Conservation (phyloP, 2,113 vertebrate genomes). For the Ariopsis seemanni region DNA sequence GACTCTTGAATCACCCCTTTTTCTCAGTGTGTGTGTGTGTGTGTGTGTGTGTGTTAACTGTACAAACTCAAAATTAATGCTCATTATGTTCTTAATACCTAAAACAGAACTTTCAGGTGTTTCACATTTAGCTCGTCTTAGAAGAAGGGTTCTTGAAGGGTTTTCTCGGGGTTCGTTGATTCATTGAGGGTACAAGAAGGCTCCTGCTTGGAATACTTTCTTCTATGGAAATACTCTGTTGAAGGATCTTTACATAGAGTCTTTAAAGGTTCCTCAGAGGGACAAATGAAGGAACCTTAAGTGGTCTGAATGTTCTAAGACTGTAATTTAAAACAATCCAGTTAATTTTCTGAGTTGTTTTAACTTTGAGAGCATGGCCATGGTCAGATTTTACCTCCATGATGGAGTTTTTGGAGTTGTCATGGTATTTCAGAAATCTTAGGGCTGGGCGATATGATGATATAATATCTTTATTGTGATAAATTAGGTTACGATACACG, state of each 20-base stretch:
- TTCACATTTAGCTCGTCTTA: neutral
- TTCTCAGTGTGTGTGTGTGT: too few relatives aligned
- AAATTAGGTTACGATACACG: neutral
- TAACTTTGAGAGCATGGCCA: neutral
- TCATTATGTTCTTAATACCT: too few relatives aligned
- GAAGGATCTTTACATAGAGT: neutral
- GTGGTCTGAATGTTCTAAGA: neutral
- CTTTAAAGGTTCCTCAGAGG: neutral
- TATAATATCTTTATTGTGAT: neutral
- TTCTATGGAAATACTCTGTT: neutral
- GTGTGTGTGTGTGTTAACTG: too few relatives aligned
- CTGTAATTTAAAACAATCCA: too few relatives aligned
- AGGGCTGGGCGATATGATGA: neutral
- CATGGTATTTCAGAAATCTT: neutral
- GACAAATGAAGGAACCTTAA: neutral
- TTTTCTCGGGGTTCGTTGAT: neutral
- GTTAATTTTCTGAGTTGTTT: too few relatives aligned
- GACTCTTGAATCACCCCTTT: too few relatives aligned
- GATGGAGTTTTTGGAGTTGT: neutral
- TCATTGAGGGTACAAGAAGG: neutral
- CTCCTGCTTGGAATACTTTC: neutral
- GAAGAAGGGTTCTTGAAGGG: neutral
- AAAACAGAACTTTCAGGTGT: neutral
- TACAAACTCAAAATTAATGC: too few relatives aligned
- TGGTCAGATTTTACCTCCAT: neutral